Conservation (phyloP, 2,113 vertebrate species). For the Salvelinus alpinus region DNA sequence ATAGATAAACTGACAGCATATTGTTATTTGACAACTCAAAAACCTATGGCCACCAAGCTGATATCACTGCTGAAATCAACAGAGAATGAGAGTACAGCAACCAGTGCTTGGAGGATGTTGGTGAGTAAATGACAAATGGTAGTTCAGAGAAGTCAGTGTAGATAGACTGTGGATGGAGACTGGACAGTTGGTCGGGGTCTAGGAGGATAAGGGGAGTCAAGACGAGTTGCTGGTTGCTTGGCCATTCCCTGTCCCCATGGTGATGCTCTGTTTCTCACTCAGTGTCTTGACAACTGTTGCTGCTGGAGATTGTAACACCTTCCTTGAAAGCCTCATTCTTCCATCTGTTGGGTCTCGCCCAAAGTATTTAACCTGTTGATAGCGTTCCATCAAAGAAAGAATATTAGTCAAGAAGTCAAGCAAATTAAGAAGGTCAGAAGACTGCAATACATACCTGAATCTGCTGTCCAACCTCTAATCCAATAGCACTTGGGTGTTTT, state of each 20-base stretch:
- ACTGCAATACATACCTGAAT: constrained; percentile 83
- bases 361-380: constrained; percentile 93
- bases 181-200: neutral
- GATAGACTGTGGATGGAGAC: no score
- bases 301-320: constrained; percentile 89
- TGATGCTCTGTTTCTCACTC: constrained; percentile 85
- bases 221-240: constrained; percentile 29
- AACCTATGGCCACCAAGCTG: no score
- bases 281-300: constrained; percentile 80
- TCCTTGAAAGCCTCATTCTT: constrained; percentile 94
- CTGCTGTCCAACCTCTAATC: constrained; percentile 93
- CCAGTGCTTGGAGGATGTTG: no score
- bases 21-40: neutral
- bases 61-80: neutral
- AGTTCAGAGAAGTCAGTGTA: neutral
- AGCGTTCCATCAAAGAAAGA: constrained; percentile 29
- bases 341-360: constrained; percentile 96
- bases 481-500: constrained; percentile 90
- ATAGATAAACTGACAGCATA: neutral
- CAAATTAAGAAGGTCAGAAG: neutral
- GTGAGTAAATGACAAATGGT: no score
- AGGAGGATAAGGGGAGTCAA: constrained; percentile 31
- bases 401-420: neutral
- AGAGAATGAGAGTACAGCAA: neutral
- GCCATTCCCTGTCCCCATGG: constrained; percentile 68